Evolutionary conservation across 2,113 vertebrate species (phyloP).

Genomic region (Neodon shergylaensis): DNA sequence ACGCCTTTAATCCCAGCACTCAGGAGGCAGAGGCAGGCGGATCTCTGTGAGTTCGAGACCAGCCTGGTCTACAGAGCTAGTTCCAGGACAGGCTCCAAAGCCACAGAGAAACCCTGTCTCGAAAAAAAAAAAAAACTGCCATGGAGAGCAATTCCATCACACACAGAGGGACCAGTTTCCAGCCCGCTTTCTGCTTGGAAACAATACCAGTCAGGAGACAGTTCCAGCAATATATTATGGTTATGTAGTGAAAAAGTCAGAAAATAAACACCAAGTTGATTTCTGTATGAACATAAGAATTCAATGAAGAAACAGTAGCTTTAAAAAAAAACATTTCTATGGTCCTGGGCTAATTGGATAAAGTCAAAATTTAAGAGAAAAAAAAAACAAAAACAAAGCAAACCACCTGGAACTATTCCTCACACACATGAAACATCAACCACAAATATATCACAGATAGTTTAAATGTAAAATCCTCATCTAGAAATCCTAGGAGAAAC

Average conservation of each 20-base stretch:
- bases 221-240: not conserved
- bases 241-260: not conserved
- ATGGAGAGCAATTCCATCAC: not conserved
- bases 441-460: not conserved
- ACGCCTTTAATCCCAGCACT: no score
- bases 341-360: not conserved
- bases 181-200: not conserved
- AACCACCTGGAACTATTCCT: not conserved
- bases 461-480: conserved; percentile 17
- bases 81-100: no score
- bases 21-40: no score
- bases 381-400: not conserved
- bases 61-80: no score
- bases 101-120: no score
- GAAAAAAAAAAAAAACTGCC: no score
- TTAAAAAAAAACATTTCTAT: not conserved
- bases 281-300: conserved; percentile 4
- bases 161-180: not conserved
- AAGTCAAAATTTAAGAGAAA: not conserved
- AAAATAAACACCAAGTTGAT: not conserved
- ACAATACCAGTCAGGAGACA: not conserved
- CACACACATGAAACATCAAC: not conserved
- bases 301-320: not conserved
- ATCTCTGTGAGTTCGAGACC: no score
- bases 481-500: conserved; percentile 17